Evolutionary conservation across 2,797 vertebrate genomes (phyloP).

Genomic region (Phaenicophaeus curvirostris): DNA sequence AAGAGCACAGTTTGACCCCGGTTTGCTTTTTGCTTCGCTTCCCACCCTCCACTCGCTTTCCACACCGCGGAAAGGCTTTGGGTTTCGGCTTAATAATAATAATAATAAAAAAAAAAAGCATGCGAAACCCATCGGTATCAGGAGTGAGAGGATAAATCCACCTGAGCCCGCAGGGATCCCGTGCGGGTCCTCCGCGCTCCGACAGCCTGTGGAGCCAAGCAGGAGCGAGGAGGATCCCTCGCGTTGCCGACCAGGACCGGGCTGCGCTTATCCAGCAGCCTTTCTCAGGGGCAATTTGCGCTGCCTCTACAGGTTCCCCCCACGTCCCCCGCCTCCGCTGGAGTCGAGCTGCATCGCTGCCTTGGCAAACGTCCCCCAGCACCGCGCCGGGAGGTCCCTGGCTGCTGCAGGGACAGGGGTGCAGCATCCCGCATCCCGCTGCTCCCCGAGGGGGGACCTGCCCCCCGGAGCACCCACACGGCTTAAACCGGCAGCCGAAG

Average conservation of each 20-base stretch:
- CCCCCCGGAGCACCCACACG: neutral
- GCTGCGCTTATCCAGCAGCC: neutral
- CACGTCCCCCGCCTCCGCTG: accelerated
- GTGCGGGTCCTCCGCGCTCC: too few species aligned
- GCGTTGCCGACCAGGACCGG: neutral
- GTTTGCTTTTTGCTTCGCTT: neutral
- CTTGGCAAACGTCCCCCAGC: neutral
- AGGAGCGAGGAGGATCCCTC: neutral
- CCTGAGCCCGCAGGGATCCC: neutral
- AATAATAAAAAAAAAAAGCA: neutral
- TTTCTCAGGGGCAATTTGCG: neutral
- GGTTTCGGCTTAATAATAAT: too few species aligned
- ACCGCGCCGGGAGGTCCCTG: neutral
- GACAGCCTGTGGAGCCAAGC: neutral
- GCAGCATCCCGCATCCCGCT: too few species aligned
- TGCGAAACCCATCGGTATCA: neutral
- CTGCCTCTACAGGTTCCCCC: neutral
- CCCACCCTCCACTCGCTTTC: neutral
- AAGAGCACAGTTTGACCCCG: neutral
- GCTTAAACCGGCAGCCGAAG: neutral
- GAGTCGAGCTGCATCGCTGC: neutral
- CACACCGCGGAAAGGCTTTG: neutral
- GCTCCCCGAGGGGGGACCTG: neutral
- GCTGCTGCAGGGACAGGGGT: neutral
- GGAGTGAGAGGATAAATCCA: neutral